Conservation (phyloP, 2,797 vertebrate species). For the Simalia tracyae region DNA sequence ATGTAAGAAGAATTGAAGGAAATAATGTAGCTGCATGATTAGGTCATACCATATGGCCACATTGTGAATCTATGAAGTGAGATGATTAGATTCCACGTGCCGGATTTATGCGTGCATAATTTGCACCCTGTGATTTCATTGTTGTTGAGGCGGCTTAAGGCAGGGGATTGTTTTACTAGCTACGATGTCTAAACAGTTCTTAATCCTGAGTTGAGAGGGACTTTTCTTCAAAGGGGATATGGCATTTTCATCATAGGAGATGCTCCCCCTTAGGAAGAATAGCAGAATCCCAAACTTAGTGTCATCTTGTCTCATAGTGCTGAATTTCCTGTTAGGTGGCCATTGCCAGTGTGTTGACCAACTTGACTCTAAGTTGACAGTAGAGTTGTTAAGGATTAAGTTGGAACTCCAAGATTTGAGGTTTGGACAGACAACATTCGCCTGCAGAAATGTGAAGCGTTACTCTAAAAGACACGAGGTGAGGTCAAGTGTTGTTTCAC, state of each 20-base stretch:
- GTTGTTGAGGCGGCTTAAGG: neutral
- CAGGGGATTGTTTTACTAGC: neutral
- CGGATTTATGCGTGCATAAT: neutral
- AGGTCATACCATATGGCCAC: neutral
- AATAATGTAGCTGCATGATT: neutral
- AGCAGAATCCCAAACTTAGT: neutral
- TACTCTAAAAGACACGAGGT: neutral
- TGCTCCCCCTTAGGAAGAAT: neutral
- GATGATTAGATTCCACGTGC: neutral
- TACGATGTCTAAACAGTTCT: neutral
- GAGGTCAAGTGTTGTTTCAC: neutral
- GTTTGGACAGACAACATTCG: neutral
- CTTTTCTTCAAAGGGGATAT: neutral
- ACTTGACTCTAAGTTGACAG: neutral
- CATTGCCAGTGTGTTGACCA: neutral
- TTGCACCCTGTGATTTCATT: neutral
- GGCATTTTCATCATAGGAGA: neutral
- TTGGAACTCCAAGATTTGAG: neutral
- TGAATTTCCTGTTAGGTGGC: neutral
- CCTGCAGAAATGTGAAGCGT: neutral
- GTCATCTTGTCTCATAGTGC: neutral
- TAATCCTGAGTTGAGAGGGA: neutral
- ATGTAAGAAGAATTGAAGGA: neutral
- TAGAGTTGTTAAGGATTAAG: neutral
- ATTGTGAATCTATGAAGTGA: neutral